Conservation (phyloP, 2,888 invertebrate species). For the Xylota segnis region DNA sequence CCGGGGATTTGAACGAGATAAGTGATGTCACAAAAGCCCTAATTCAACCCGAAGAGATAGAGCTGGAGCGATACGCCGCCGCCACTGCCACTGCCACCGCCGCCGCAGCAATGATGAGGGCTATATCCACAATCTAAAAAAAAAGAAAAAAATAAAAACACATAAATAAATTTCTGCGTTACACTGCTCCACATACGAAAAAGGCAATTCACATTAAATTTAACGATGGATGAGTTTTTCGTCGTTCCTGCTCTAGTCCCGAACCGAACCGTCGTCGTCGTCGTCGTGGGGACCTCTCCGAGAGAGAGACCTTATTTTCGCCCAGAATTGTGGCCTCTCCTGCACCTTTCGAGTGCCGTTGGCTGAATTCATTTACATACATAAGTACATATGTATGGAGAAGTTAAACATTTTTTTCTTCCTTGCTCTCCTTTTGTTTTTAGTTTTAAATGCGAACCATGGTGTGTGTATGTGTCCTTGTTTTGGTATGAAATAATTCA, state of each 20-base stretch:
- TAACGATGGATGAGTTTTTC: conserved; percentile 48
- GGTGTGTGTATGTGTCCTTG: conserved; percentile 2
- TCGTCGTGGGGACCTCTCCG: background rate
- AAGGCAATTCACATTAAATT: conserved; percentile 51
- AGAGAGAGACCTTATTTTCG: conserved; percentile 12
- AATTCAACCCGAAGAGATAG: conserved; percentile 57
- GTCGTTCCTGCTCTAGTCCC: background rate
- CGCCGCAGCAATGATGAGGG: conserved; percentile 37
- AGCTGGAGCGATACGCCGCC: conserved; percentile 36
- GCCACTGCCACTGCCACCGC: too few relatives aligned
- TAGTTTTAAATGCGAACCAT: background rate
- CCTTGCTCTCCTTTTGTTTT: background rate
- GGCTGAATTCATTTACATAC: conserved; percentile 48
- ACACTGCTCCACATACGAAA: conserved; percentile 45
- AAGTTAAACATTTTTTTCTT: conserved; percentile 6
- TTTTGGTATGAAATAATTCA: conserved; percentile 8
- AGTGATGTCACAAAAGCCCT: conserved; percentile 66
- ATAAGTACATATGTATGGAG: background rate
- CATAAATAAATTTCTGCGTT: conserved; percentile 54
- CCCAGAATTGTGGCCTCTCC: conserved; percentile 31
- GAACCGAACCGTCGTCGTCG: too few relatives aligned
- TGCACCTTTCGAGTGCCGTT: conserved; percentile 26
- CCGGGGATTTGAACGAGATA: conserved; percentile 62
- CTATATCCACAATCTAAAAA: conserved; percentile 29
- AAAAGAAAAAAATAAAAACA: conserved; percentile 16